Conservation (phyloP, 2,888 invertebrate species). For the Fragum fragum region DNA sequence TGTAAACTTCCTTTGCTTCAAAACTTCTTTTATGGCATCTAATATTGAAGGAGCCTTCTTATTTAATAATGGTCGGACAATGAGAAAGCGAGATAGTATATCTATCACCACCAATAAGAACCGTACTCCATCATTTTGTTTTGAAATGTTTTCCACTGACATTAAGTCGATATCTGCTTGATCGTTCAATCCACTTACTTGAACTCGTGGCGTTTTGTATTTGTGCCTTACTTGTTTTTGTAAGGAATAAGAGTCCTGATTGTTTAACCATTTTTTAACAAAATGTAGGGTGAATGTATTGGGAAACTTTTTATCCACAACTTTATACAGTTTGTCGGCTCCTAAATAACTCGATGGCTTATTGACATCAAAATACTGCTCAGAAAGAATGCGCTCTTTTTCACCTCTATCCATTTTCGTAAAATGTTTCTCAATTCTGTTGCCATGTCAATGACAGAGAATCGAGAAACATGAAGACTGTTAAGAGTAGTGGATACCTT, state of each 20-base stretch:
- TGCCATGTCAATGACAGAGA: not conserved
- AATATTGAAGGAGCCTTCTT: slow-evolving; percentile 45
- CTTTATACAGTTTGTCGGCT: slow-evolving; percentile 26
- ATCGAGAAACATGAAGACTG: not conserved
- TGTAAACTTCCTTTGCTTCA: slow-evolving; percentile 30
- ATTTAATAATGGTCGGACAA: slow-evolving; percentile 39
- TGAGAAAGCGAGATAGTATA: slow-evolving; percentile 54
- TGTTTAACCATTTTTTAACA: slow-evolving; percentile 49
- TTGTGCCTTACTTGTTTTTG: slow-evolving; percentile 44
- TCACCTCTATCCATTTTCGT: slow-evolving; percentile 38
- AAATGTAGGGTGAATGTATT: slow-evolving; percentile 33
- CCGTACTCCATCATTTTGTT: slow-evolving; percentile 38
- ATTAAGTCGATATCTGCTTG: slow-evolving; percentile 48
- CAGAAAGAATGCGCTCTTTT: slow-evolving; percentile 41
- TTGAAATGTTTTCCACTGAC: slow-evolving; percentile 40
- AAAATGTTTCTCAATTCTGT: not conserved
- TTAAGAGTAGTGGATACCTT: not conserved
- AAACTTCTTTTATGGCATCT: slow-evolving; percentile 47
- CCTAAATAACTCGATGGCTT: slow-evolving; percentile 34
- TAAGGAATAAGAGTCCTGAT: slow-evolving; percentile 46
- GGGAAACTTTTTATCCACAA: slow-evolving; percentile 39
- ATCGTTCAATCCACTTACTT: slow-evolving; percentile 43
- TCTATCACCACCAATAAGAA: slow-evolving; percentile 52
- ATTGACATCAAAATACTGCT: slow-evolving; percentile 45
- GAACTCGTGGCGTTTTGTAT: slow-evolving; percentile 47